Evolutionary conservation across 2,888 invertebrate genomes (phyloP).

Genomic region (Latrodectus elegans): DNA sequence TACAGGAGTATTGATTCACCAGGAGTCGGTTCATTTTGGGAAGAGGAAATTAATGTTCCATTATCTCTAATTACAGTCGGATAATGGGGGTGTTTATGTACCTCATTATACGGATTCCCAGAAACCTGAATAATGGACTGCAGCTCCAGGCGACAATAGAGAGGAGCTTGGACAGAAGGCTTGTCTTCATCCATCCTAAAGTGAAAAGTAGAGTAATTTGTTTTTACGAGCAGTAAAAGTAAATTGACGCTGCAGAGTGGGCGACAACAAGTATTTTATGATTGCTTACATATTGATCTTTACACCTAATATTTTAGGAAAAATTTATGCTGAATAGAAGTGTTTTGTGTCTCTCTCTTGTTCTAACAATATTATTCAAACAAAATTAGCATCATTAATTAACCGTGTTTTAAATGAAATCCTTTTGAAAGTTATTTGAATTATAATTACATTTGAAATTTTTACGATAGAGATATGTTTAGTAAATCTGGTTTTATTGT

Average conservation of each 20-base stretch:
- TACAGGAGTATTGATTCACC: neutral
- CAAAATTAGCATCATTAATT: too few species aligned
- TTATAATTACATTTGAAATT: too few species aligned
- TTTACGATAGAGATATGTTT: too few species aligned
- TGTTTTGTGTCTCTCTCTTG: too few species aligned
- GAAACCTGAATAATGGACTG: neutral
- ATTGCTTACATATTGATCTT: too few species aligned
- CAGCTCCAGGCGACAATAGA: neutral
- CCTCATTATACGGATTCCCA: neutral
- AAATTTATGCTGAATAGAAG: too few species aligned
- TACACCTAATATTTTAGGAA: too few species aligned
- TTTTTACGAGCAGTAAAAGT: neutral
- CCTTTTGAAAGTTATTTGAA: too few species aligned
- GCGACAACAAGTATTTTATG: neutral
- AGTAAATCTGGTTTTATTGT: too few species aligned
- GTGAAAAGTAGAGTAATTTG: neutral
- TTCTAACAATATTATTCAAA: too few species aligned
- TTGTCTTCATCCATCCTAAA: neutral
- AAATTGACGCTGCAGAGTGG: neutral
- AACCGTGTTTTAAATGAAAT: too few species aligned
- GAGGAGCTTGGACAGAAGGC: neutral
- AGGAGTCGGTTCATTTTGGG: neutral
- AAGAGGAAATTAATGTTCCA: slow-evolving; percentile 2
- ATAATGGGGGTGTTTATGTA: neutral
- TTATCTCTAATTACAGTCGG: neutral